Evolutionary conservation across 2,888 invertebrate species (phyloP).

Genomic region (Brachyptera putata): DNA sequence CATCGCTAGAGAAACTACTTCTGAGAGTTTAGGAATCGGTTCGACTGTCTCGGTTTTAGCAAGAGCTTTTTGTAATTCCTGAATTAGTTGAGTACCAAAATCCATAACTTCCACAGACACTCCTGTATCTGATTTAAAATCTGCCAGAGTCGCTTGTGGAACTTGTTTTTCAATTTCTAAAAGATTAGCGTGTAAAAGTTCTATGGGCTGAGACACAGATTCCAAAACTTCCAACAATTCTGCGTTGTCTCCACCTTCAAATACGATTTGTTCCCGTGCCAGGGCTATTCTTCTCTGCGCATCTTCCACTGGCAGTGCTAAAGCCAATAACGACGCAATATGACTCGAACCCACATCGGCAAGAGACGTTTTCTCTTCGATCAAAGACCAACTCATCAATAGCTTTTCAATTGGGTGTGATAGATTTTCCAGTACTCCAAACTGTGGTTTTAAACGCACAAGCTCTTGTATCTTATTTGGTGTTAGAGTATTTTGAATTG

Average conservation of each 20-base stretch:
- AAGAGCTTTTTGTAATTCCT: slow-evolving; percentile 11
- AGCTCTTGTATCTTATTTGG: neutral
- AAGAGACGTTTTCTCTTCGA: neutral
- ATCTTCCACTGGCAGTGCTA: slow-evolving; percentile 34
- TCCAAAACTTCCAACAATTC: neutral
- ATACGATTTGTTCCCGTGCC: slow-evolving; percentile 43
- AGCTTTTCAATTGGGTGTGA: slow-evolving; percentile 11
- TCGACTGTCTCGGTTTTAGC: slow-evolving; percentile 11
- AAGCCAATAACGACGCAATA: slow-evolving; percentile 32
- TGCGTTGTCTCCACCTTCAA: neutral
- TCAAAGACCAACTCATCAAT: neutral
- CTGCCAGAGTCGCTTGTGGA: neutral
- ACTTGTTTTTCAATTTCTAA: neutral
- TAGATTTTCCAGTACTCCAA: slow-evolving; percentile 1
- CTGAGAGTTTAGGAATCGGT: neutral
- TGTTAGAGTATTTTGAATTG: neutral
- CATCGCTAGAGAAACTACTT: neutral
- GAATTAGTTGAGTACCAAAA: neutral
- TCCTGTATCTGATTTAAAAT: neutral
- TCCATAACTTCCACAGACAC: neutral
- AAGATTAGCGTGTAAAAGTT: neutral
- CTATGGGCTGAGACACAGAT: neutral
- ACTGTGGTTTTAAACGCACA: neutral
- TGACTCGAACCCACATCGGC: neutral
- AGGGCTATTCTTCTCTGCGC: slow-evolving; percentile 43